Evolutionary conservation across 2,113 vertebrate genomes (phyloP), one percentile per base, ranked within the genome.

Genomic region (Prolemur simus): DNA sequence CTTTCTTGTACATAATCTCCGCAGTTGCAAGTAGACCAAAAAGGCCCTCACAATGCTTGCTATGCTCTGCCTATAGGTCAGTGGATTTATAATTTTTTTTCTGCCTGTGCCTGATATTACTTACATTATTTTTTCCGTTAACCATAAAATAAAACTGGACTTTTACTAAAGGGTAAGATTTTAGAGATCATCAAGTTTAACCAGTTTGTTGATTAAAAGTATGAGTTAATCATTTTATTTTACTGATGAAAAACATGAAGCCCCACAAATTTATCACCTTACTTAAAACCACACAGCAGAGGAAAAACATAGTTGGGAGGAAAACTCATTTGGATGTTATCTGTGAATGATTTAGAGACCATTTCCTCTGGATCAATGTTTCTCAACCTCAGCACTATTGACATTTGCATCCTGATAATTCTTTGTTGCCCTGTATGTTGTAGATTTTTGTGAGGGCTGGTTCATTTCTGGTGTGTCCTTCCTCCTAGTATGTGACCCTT

Each of bases 151-250:
- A 58, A 88, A 93, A 47, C 5, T 15, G 93, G 15, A 54, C 18
- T 42, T 89, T 56, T 49, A n/a, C 32, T 63, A 2, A 88, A 49
- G 6, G 45, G 32, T 87, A 58, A 91, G 5, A 85, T 82, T 73
- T 88, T 39, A 77, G 34, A 84, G 6, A n/a, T 78, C 32, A 69
- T 56, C 18, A 52, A 27, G 3, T 52, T 58, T 78, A 82, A 80
- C 64, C 20, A 64, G 32, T 78, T 86, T 64, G 68, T 77, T 85
- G 39, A 58, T 52, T 93, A 60, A 69, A 90, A 39, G 32, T 17
- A 37, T 66, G 54, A 89, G 68, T 88, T 49, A 71, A n/a, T 96
- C 32, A 47, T 86, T 58, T 87, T 82, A 11, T 66, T 95, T 84
- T 73, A 71, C 63, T 58, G 58, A 5, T 58, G 18, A 73, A 84